These are phyloP conservation scores for Anas platyrhynchos DNA, from an alignment of 2,113 vertebrate species.

Conservation along the genomic window DNA sequence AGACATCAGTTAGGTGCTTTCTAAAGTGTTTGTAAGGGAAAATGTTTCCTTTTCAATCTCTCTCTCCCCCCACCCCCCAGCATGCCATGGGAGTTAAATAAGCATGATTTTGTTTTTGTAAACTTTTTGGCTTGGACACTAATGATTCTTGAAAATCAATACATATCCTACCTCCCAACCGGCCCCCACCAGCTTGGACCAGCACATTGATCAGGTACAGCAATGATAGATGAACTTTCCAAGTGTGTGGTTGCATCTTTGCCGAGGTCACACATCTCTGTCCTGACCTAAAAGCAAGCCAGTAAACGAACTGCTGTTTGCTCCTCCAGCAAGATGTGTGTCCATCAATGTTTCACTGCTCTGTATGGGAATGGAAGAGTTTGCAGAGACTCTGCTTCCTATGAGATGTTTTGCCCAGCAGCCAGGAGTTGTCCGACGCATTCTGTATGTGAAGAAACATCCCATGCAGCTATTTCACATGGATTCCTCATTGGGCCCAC, in stretches of 20 bases:
- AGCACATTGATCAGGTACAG: background rate
- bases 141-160: background rate
- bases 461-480: background rate
- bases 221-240: background rate
- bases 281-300: background rate
- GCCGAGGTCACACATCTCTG: background rate
- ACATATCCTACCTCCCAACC: background rate
- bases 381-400: background rate
- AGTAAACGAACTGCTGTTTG: background rate
- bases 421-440: background rate
- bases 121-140: background rate
- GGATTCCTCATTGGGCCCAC: background rate
- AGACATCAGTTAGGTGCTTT: background rate
- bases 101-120: background rate
- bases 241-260: background rate
- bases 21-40: background rate
- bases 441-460: background rate
- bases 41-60: too few species aligned
- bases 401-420: background rate
- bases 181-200: background rate
- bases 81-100: background rate
- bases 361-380: background rate
- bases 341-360: background rate
- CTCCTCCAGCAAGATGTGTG: background rate
- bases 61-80: background rate